These are phyloP conservation scores for Formica exsecta DNA, from an alignment of 1,140 invertebrate genomes.

Conservation along the genomic window DNA sequence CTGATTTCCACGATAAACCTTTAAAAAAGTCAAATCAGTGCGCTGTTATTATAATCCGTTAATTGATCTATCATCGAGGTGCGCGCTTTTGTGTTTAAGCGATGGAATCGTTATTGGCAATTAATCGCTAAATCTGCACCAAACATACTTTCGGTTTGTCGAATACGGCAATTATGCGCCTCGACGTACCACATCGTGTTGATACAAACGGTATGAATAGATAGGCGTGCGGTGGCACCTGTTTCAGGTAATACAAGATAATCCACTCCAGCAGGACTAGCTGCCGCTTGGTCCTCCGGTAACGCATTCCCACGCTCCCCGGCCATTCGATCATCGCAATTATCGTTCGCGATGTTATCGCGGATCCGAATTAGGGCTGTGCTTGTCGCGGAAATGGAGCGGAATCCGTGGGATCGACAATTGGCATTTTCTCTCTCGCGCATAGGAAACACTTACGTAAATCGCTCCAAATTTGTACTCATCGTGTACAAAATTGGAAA, in stretches of 20 bases:
- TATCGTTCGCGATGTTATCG: conserved; percentile 48
- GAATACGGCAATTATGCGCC: conserved; percentile 14
- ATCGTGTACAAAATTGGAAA: neutral
- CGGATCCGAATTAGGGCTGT: conserved; percentile 10
- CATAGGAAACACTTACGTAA: neutral
- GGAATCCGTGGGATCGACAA: neutral
- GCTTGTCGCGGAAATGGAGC: conserved; percentile 31
- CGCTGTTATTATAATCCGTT: neutral
- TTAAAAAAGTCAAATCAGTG: neutral
- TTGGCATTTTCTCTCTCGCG: neutral
- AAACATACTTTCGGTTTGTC: conserved; percentile 24
- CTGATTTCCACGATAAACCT: neutral
- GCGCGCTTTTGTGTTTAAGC: neutral
- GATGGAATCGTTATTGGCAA: neutral
- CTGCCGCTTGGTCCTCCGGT: conserved; percentile 21
- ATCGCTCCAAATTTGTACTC: neutral
- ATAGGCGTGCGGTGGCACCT: conserved; percentile 8
- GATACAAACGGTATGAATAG: conserved; percentile 2
- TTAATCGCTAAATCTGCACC: conserved; percentile 7
- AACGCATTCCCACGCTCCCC: neutral
- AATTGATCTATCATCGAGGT: neutral
- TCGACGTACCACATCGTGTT: neutral
- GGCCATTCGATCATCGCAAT: conserved; percentile 53
- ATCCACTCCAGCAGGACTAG: conserved; percentile 47
- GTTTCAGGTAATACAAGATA: conserved; percentile 54